Evolutionary conservation across 2,888 invertebrate species (phyloP), one percentile per base, ranked within the genome.

Genomic region (Cerastis leucographa): DNA sequence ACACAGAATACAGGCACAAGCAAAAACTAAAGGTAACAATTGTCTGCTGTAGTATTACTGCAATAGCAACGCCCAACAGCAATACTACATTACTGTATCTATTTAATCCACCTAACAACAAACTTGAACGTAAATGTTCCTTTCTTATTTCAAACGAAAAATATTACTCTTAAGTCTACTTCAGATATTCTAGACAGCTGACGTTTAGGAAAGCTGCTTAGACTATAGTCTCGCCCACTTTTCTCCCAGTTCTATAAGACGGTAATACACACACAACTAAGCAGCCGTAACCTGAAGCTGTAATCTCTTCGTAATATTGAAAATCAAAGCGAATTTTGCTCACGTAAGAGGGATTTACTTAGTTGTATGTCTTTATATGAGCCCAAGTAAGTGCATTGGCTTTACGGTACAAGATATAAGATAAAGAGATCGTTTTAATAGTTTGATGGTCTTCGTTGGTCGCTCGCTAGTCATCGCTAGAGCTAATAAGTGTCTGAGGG

Each of bases 311-410:
- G 44, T 86, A 62, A 80, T 74, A 85, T 87, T 84, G 87, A 87
- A 86, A 84, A 85, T 84, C 87, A 85, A 86, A 84, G 85, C 59
- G 65, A 81, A 87, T 87, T 85, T 87, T 66, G 25, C 51, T 77
- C 82, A 87, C 87, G 79, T 85, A 85, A 87, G 49, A 61, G 67
- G 74, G 78, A 79, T 86, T 84, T 79, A 87, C 79, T 85, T 77
- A 81, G 71, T 68, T 67, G 11, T 71, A 49, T 67, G 65, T 78
- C 72, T 82, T 77, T 80, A 69, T 80, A 80, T 76, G 87, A 78
- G 68, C 62, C 46, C 51, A 76, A 80, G 87, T 87, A 86, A 86
- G 86, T 86, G 87, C 85, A 86, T 86, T 86, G 82, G 72, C 61
- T 81, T 74, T 25, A 25, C 11, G 64, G 75, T 59, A 35, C 74